phyloP scores from a whole-genome alignment of 1,140 invertebrate genomes.

The Paraescarpia echinospica region DNA sequence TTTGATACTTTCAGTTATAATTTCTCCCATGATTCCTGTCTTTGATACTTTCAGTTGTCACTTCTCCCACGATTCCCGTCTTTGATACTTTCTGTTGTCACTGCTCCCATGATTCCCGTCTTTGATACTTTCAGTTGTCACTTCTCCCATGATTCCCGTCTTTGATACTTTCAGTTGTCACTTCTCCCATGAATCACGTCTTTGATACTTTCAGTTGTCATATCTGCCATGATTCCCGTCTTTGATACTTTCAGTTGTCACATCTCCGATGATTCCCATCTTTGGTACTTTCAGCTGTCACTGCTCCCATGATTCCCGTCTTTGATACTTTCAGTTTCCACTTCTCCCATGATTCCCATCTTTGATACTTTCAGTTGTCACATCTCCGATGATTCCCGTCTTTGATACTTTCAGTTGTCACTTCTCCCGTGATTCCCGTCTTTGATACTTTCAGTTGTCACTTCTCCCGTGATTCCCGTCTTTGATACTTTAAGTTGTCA shows the following conservation, averaged over 20 bases:
- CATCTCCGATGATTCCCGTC: conserved; percentile 82
- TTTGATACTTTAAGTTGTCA: conserved; percentile 69
- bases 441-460: conserved; percentile 69
- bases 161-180: conserved; percentile 69
- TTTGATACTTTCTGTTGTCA: conserved; percentile 69
- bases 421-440: conserved; percentile 82
- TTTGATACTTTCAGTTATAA: conserved; percentile 61
- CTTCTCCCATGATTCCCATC: conserved; percentile 82
- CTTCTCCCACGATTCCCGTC: conserved; percentile 82
- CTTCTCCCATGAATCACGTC: conserved; percentile 82
- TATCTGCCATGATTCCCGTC: conserved; percentile 82
- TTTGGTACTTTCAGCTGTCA: conserved; percentile 69
- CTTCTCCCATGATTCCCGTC: conserved; percentile 82
- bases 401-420: conserved; percentile 69
- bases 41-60: conserved; percentile 69
- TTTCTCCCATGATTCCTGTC: conserved; percentile 82
- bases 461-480: conserved; percentile 82
- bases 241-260: conserved; percentile 69
- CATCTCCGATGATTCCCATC: conserved; percentile 82
- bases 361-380: conserved; percentile 69
- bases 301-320: conserved; percentile 82
- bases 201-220: conserved; percentile 69
- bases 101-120: conserved; percentile 82
- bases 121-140: conserved; percentile 69
- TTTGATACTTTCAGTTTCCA: conserved; percentile 69